Conservation (phyloP, 2,113 vertebrate genomes). For the Gorilla gorilla region DNA sequence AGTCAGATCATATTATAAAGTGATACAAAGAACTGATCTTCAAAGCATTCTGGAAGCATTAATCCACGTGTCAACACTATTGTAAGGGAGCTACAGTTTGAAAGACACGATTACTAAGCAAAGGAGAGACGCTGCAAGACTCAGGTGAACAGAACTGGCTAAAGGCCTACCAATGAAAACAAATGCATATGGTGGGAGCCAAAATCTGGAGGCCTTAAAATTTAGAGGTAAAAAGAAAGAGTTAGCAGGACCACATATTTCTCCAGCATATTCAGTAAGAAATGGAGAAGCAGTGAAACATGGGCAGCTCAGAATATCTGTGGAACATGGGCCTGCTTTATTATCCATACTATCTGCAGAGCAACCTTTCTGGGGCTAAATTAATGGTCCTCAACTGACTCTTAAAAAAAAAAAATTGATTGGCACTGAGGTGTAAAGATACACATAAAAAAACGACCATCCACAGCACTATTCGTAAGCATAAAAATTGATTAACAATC, state of each 20-base stretch:
- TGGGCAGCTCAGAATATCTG: background rate
- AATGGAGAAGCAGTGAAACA: background rate
- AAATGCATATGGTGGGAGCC: background rate
- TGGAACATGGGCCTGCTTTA: background rate
- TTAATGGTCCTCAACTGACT: background rate
- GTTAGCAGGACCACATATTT: background rate
- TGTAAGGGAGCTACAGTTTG: background rate
- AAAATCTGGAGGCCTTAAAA: background rate
- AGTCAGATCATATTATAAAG: conserved; percentile 57
- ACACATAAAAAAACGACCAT: background rate
- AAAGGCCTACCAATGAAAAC: background rate
- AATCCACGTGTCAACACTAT: background rate
- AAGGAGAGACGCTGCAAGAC: background rate
- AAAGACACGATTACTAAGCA: conserved; percentile 22
- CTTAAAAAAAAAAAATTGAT: background rate
- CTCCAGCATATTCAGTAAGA: background rate
- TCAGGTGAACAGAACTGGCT: background rate
- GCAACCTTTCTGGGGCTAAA: background rate
- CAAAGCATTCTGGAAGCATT: conserved; percentile 28
- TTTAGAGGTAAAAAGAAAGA: background rate
- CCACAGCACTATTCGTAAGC: background rate
- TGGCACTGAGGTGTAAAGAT: background rate
- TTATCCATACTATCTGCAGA: background rate
- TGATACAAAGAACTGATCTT: conserved; percentile 40
- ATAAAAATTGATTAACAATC: background rate